phyloP scores from a whole-genome alignment of 2,797 vertebrate species.

The Falco rusticolus region DNA sequence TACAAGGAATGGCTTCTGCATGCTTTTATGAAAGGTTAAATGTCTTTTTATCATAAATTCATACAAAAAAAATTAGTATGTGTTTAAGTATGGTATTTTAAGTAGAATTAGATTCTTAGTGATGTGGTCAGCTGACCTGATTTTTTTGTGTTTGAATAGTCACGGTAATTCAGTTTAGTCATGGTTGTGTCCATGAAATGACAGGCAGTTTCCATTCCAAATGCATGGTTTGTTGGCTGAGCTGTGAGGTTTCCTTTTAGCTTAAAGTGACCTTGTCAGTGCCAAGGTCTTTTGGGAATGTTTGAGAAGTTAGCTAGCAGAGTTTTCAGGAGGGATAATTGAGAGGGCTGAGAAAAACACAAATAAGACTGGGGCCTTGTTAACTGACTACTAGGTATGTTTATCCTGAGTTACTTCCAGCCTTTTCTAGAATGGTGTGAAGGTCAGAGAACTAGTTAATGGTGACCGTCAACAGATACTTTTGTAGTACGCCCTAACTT shows the following conservation, averaged over 20 bases:
- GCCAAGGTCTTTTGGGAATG: not conserved
- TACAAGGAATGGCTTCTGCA: not conserved
- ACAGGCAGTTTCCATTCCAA: slow-evolving; percentile 16
- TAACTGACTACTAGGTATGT: not conserved
- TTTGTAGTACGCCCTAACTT: not conserved
- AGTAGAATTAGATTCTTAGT: not conserved
- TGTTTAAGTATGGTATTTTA: not conserved
- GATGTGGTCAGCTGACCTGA: not conserved
- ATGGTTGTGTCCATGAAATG: not conserved
- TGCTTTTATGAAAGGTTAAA: not conserved
- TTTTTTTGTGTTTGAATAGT: slow-evolving; percentile 15
- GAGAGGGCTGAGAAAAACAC: not conserved
- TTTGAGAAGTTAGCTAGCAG: not conserved
- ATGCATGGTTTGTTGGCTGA: not conserved
- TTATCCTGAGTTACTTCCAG: not conserved
- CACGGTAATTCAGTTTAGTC: not conserved
- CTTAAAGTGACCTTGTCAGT: not conserved
- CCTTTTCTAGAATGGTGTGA: not conserved
- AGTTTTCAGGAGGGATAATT: not conserved
- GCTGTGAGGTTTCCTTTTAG: not conserved
- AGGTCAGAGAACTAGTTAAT: not conserved
- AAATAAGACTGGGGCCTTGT: not conserved
- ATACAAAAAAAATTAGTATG: not conserved
- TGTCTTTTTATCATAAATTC: not conserved
- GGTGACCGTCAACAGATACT: not conserved